Conservation (phyloP, 2,113 vertebrate genomes). For the Pluvianellus socialis region DNA sequence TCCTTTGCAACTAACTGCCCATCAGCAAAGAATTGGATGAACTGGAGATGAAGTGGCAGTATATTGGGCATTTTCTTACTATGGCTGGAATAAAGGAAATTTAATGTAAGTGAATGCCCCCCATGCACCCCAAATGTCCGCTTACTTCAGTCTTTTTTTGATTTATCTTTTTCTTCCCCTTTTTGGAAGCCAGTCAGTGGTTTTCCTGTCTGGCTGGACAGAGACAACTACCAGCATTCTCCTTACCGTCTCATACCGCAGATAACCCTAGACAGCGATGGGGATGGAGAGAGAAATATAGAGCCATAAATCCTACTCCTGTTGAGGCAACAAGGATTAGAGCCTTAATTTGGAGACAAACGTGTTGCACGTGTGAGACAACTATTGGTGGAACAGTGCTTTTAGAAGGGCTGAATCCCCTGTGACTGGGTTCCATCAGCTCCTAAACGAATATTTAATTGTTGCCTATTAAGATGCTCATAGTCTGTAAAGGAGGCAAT, state of each 20-base stretch:
- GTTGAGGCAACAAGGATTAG: background rate
- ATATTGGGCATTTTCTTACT: constrained; percentile 41
- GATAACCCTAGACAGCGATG: background rate
- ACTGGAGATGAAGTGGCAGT: constrained; percentile 28
- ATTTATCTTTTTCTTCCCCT: constrained; percentile 10
- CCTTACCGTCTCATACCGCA: background rate
- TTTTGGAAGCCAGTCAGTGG: constrained; percentile 18
- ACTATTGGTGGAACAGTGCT: background rate
- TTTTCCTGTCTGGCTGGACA: background rate
- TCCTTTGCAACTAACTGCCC: constrained; percentile 49
- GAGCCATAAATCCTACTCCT: background rate
- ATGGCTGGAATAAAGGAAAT: background rate
- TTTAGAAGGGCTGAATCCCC: background rate
- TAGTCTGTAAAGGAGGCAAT: background rate
- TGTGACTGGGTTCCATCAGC: background rate
- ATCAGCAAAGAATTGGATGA: constrained; percentile 37
- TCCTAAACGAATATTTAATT: constrained; percentile 2
- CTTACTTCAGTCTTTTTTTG: background rate
- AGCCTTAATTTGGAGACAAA: background rate
- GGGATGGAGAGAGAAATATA: background rate
- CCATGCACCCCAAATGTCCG: background rate
- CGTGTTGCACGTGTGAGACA: background rate
- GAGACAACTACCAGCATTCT: background rate
- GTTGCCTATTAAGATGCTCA: background rate
- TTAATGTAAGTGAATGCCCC: background rate